Evolutionary conservation across 2,888 invertebrate species (phyloP).

Genomic region (Congeria kusceri): DNA sequence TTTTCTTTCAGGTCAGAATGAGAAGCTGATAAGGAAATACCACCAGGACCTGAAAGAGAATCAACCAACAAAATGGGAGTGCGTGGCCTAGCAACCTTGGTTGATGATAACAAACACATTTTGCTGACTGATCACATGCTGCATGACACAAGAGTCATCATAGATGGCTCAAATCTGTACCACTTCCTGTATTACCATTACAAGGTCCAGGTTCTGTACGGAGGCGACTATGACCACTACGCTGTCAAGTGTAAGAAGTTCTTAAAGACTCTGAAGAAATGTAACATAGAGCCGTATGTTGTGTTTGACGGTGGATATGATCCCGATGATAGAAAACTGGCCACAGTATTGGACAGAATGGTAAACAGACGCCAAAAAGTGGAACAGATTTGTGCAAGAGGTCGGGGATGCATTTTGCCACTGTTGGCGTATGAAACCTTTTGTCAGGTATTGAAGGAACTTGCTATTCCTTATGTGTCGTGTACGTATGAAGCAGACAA

Average conservation of each 20-base stretch:
- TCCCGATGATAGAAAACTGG: constrained; percentile 80
- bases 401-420: constrained; percentile 89
- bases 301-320: constrained; percentile 85
- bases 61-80: constrained; percentile 90
- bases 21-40: no score
- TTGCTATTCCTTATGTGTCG: constrained; percentile 89
- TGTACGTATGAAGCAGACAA: constrained; percentile 96
- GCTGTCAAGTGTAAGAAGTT: constrained; percentile 69
- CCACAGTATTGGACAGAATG: constrained; percentile 77
- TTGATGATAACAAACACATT: constrained; percentile 83
- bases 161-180: constrained; percentile 84
- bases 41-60: no score
- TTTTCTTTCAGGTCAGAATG: no score
- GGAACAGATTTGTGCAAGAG: constrained; percentile 59
- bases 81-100: constrained; percentile 91
- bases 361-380: constrained; percentile 75
- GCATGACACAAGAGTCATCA: constrained; percentile 79
- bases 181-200: constrained; percentile 81
- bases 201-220: constrained; percentile 72
- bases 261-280: constrained; percentile 74
- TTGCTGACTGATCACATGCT: constrained; percentile 85
- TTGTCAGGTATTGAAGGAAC: constrained; percentile 89
- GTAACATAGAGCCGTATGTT: constrained; percentile 80
- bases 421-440: constrained; percentile 91
- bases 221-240: constrained; percentile 84